Conservation (phyloP, 2,113 vertebrate species). For the Lampris incognitus region DNA sequence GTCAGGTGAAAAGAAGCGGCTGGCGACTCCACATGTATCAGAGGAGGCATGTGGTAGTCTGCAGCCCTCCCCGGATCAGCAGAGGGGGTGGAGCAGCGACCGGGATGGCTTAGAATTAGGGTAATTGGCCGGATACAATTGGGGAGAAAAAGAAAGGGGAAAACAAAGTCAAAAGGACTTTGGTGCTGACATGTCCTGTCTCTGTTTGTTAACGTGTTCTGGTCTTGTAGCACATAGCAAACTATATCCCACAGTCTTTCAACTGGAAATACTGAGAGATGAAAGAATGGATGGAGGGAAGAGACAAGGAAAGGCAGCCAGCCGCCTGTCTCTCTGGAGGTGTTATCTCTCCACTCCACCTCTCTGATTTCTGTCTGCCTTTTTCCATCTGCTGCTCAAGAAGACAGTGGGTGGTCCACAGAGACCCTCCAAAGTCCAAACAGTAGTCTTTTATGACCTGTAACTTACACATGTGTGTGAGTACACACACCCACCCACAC, state of each 20-base stretch:
- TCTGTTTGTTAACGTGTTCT: constrained; percentile 34
- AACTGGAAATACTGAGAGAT: constrained; percentile 21
- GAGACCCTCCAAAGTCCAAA: constrained; percentile 35
- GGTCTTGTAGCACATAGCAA: constrained; percentile 32
- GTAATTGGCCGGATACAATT: no score
- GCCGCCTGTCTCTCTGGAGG: constrained; percentile 12
- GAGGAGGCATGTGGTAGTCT: no score
- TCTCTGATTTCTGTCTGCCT: constrained; percentile 34
- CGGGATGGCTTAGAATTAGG: no score
- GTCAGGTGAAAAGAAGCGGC: no score
- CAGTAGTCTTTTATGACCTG: constrained; percentile 44
- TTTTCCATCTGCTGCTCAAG: constrained; percentile 66
- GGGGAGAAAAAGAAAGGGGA: no score
- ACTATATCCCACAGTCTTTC: no score
- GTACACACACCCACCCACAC: constrained; percentile 7
- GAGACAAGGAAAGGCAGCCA: constrained; percentile 23
- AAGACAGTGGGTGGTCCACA: constrained; percentile 73
- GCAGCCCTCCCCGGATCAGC: no score
- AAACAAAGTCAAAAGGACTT: constrained; percentile 34
- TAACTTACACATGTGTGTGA: not conserved
- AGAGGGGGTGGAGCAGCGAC: no score
- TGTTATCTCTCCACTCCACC: constrained; percentile 23
- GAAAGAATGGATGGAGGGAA: constrained; percentile 38
- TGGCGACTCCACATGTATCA: no score
- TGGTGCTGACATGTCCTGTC: constrained; percentile 17